Conservation (phyloP, 2,888 invertebrate species). For the Xestia c-nigrum region DNA sequence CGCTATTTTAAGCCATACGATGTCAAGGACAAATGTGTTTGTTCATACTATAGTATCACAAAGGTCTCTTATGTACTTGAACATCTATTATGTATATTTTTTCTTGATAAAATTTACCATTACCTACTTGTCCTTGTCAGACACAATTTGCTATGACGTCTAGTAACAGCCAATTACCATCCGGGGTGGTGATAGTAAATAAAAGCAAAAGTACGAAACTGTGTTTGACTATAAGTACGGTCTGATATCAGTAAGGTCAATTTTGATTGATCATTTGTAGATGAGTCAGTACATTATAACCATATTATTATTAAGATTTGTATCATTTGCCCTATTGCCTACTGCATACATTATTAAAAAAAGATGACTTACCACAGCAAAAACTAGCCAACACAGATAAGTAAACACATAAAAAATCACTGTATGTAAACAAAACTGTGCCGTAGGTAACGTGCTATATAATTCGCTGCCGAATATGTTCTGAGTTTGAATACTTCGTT, state of each 20-base stretch:
- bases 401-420: constrained; percentile 10
- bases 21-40: not conserved
- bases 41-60: no score
- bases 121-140: not conserved
- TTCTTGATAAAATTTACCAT: not conserved
- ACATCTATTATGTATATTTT: no score
- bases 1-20: not conserved
- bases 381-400: not conserved
- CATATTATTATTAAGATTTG: not conserved
- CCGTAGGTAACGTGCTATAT: constrained; percentile 5
- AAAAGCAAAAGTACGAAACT: not conserved
- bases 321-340: not conserved
- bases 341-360: not conserved
- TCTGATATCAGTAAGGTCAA: constrained; percentile 4
- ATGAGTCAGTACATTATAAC: not conserved
- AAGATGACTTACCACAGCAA: not conserved
- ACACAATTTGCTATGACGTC: not conserved
- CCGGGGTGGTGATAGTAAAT: not conserved
- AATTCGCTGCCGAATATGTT: not conserved
- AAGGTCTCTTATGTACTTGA: not conserved
- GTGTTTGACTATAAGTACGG: not conserved
- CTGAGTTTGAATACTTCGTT: constrained; percentile 14
- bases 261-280: not conserved
- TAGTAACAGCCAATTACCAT: not conserved
- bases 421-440: not conserved